Conservation (phyloP, 2,888 invertebrate genomes). For the Branchipolynoe longqiensis region DNA sequence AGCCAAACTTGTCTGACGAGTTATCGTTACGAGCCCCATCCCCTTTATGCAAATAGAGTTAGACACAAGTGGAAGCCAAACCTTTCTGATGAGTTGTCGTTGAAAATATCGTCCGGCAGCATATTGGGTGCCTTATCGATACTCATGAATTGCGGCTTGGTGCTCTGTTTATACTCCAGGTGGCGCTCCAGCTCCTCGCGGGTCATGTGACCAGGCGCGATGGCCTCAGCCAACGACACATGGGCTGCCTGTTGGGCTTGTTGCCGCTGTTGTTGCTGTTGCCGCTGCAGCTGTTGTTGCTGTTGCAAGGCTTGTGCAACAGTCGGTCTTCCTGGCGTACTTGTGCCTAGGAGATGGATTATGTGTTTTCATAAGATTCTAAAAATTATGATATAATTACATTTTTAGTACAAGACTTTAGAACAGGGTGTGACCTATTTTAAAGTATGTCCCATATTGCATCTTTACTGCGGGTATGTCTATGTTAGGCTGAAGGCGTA, state of each 20-base stretch:
- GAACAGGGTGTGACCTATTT: too few relatives aligned
- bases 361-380: too few relatives aligned
- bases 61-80: too few relatives aligned
- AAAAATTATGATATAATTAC: background rate
- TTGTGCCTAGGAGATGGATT: background rate
- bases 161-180: slow-evolving; percentile 92
- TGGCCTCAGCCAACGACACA: slow-evolving; percentile 15
- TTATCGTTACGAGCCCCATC: too few relatives aligned
- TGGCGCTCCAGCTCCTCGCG: slow-evolving; percentile 95
- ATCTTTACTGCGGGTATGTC: too few relatives aligned
- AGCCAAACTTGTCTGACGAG: too few relatives aligned
- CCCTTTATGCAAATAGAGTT: too few relatives aligned
- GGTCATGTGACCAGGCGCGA: slow-evolving; percentile 88
- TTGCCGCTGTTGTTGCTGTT: slow-evolving; percentile 28
- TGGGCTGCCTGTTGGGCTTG: background rate
- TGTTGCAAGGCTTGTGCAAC: slow-evolving; percentile 36
- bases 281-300: slow-evolving; percentile 14
- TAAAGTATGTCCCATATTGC: too few relatives aligned
- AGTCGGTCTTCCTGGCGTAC: slow-evolving; percentile 17
- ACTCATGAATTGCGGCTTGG: slow-evolving; percentile 82
- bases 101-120: slow-evolving; percentile 96
- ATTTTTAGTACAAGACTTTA: too few relatives aligned
- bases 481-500: too few relatives aligned
- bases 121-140: slow-evolving; percentile 92
- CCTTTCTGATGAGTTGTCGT: slow-evolving; percentile 87